Evolutionary conservation across 1,140 invertebrate species (phyloP).

Genomic region (Mya arenaria): DNA sequence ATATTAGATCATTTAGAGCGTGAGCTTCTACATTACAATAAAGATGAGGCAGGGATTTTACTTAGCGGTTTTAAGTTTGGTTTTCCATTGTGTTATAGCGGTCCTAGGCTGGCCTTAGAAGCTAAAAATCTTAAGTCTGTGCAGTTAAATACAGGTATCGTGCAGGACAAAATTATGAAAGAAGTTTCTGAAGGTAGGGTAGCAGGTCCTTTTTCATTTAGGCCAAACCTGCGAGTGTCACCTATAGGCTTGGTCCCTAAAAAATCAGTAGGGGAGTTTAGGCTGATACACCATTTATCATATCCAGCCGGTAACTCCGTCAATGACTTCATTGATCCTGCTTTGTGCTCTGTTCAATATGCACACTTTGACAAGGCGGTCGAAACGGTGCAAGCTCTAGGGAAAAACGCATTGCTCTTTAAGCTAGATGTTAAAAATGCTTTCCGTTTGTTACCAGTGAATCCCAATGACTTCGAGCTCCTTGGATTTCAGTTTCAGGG

Average conservation of each 20-base stretch:
- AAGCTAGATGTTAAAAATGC: conserved; percentile 41
- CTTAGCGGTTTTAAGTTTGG: conserved; percentile 9
- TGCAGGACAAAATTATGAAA: conserved; percentile 1
- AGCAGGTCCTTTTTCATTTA: background rate
- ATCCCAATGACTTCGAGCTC: conserved; percentile 40
- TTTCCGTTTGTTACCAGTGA: conserved; percentile 39
- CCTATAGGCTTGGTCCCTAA: conserved; percentile 33
- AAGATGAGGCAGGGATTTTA: background rate
- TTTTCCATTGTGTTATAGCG: background rate
- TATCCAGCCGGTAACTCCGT: conserved; percentile 29
- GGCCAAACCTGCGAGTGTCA: background rate
- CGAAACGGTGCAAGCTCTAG: conserved; percentile 17
- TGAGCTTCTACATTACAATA: background rate
- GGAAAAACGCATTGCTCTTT: background rate
- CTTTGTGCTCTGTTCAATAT: conserved; percentile 28
- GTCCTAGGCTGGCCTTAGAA: background rate
- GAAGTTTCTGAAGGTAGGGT: background rate
- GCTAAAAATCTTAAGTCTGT: conserved; percentile 16
- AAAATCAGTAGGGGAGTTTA: conserved; percentile 10
- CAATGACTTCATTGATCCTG: conserved; percentile 45
- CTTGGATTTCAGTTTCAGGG: conserved; percentile 29
- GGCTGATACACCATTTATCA: conserved; percentile 48
- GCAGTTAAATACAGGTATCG: background rate
- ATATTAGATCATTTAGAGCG: background rate
- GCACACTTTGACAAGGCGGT: conserved; percentile 47